Base-by-base conservation (phyloP, 2,797 vertebrate species). In the Pseudomugil gertrudae region DNA sequence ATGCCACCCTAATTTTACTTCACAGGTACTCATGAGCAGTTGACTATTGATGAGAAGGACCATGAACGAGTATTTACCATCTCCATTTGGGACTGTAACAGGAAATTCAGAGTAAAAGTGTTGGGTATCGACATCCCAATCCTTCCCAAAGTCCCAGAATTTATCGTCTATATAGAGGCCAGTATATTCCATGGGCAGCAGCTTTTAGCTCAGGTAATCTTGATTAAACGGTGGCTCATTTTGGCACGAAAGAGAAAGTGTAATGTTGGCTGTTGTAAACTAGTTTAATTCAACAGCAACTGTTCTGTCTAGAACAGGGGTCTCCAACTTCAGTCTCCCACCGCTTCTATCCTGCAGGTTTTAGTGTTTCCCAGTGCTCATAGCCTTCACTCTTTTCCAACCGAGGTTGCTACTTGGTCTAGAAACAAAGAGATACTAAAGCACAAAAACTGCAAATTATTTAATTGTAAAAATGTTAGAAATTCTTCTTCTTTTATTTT, bases 141-240 rank as follows among this genome's bases (percentile, higher is more conserved):
- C 9, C 90, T 99, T 53, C 96, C 97, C 9, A 95, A 96, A 55
- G 95, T 96, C 76, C 91, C 95, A 0, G 98, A 99, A 61, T 93
- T 97, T 24, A 95, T 95, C 0, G 96, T 98, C 19, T 99, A 95
- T 77, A 95, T 99, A 10, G 97, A 99, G 79, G 98, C 96, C 51
- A 98, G 95, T 73, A 98, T 99, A 87, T 97, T 98, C 74, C 95
- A 99, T 0, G 96, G 98, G 21, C 97, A 99, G 66, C 98, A 99
- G 83, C 94, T 99, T 29, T 92, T 99, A 72, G 95, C 96, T 4
- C 96, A 97, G 86, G 91, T 92, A 36, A 71, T 23, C 2, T 19
- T 19, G 32, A 53, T 32, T 23, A n/a, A 23, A 19, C 2, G 4
- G 1, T 5, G 3, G 17, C 5, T 13, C 40, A 26, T 19, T 15